A percentile compares a stretch with the other conserved stretches of the same genome.
Conservation (phyloP, 2,888 invertebrate genomes). For the Tuberolachnus salignus region DNA sequence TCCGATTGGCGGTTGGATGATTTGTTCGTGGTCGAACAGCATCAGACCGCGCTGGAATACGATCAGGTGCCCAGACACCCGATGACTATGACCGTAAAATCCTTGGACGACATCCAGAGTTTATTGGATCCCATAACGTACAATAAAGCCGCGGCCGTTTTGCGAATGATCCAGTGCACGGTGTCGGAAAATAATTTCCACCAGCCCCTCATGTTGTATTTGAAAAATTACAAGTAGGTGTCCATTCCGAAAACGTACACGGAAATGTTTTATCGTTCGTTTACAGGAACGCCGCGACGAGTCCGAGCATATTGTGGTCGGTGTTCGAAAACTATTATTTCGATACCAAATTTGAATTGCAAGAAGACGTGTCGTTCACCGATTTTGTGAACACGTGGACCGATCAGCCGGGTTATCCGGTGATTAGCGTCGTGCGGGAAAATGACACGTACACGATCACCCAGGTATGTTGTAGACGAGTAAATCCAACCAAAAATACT, state of each 20-base stretch:
- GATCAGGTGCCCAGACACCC: slow-evolving; percentile 69
- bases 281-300: slow-evolving; percentile 7
- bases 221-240: slow-evolving; percentile 21
- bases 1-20: slow-evolving; percentile 59
- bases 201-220: slow-evolving; percentile 67
- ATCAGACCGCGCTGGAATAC: slow-evolving; percentile 64
- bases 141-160: slow-evolving; percentile 70
- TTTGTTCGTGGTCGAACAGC: slow-evolving; percentile 62
- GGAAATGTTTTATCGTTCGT: too few species aligned
- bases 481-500: too few species aligned
- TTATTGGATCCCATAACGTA: slow-evolving; percentile 75
- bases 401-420: slow-evolving; percentile 74
- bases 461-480: slow-evolving; percentile 64
- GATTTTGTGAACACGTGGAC: slow-evolving; percentile 79
- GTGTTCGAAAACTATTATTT: slow-evolving; percentile 63
- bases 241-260: too few species aligned
- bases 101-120: slow-evolving; percentile 67
- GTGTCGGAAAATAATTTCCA: slow-evolving; percentile 67
- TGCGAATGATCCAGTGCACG: slow-evolving; percentile 73
- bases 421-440: slow-evolving; percentile 67
- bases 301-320: slow-evolving; percentile 57
- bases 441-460: slow-evolving; percentile 63
- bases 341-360: slow-evolving; percentile 24
- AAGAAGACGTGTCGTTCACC: slow-evolving; percentile 59
- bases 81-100: slow-evolving; percentile 67